A percentile compares a stretch with the other conserved stretches of the same genome.
Conservation (phyloP, 1,140 invertebrate genomes). For the Aphelenchoides fujianensis region DNA sequence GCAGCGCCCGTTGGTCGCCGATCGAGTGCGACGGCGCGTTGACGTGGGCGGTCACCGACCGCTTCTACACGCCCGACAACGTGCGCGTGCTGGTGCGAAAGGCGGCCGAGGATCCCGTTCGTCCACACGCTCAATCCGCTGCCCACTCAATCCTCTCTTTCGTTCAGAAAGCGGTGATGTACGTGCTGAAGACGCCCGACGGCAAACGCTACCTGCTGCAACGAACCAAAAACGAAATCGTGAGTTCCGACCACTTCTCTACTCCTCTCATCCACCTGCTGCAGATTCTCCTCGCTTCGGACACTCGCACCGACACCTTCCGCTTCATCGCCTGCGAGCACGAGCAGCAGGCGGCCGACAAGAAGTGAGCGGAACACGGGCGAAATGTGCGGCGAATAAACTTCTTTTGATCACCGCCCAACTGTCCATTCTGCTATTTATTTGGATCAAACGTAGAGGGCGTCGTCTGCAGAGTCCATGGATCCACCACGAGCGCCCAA, state of each 20-base stretch:
- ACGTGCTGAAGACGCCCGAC: neutral
- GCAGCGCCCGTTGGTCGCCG: neutral
- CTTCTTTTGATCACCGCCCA: too few species aligned
- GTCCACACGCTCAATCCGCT: neutral
- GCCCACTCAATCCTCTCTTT: too few species aligned
- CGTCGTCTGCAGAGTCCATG: neutral
- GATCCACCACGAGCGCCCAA: neutral
- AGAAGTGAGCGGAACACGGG: too few species aligned
- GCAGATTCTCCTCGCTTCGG: neutral
- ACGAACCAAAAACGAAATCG: neutral
- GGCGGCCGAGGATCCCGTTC: neutral
- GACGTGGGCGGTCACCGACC: neutral
- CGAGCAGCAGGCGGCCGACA: too few species aligned
- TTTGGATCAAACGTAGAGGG: neutral
- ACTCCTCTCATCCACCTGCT: neutral
- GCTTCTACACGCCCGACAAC: neutral
- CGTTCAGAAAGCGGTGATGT: neutral
- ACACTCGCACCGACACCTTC: neutral
- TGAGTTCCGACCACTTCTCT: neutral
- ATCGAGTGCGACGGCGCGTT: neutral
- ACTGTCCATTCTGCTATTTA: neutral
- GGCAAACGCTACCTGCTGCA: neutral
- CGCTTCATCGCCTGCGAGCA: neutral
- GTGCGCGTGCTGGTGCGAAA: neutral
- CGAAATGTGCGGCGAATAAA: too few species aligned